A percentile compares a stretch with the other conserved stretches of the same genome.
Evolutionary conservation across 2,113 vertebrate genomes (phyloP).

Genomic region (Etheostoma cragini): DNA sequence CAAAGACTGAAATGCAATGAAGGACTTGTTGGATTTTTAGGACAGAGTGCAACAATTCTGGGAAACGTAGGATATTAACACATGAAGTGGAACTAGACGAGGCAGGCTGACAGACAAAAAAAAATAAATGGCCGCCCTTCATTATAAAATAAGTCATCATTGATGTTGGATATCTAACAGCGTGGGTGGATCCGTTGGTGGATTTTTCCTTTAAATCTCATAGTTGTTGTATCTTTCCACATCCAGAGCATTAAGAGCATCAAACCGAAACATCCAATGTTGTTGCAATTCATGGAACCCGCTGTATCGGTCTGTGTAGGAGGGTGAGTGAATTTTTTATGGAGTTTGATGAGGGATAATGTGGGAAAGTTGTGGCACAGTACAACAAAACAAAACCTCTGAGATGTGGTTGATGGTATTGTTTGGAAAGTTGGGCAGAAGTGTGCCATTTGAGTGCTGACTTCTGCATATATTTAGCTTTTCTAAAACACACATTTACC

Average conservation of each 20-base stretch:
- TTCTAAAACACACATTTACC: conserved; percentile 9
- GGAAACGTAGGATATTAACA: conserved; percentile 41
- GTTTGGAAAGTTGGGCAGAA: conserved; percentile 57
- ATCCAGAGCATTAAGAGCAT: conserved; percentile 58
- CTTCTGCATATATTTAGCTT: conserved; percentile 25
- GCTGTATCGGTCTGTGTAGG: conserved; percentile 57
- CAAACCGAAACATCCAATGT: conserved; percentile 70
- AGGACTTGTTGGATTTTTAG: conserved; percentile 25
- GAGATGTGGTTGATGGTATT: conserved; percentile 64
- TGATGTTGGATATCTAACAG: conserved; percentile 64
- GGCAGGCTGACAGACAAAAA: conserved; percentile 39
- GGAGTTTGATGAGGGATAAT: conserved; percentile 58
- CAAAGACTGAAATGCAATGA: conserved; percentile 15
- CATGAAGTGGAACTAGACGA: conserved; percentile 37
- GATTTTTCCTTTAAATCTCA: conserved; percentile 63
- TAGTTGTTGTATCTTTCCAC: conserved; percentile 62
- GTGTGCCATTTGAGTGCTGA: conserved; percentile 31
- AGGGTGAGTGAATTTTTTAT: conserved; percentile 62
- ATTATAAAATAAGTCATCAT: conserved; percentile 58
- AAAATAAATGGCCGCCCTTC: conserved; percentile 53
- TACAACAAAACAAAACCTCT: conserved; percentile 62
- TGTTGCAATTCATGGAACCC: conserved; percentile 59
- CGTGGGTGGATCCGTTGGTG: conserved; percentile 66
- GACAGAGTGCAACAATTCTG: neutral
- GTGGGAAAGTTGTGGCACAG: conserved; percentile 48